Evolutionary conservation across 2,113 vertebrate genomes (phyloP), one percentile per base, ranked within the genome.

Genomic region (Catharus minimus): DNA sequence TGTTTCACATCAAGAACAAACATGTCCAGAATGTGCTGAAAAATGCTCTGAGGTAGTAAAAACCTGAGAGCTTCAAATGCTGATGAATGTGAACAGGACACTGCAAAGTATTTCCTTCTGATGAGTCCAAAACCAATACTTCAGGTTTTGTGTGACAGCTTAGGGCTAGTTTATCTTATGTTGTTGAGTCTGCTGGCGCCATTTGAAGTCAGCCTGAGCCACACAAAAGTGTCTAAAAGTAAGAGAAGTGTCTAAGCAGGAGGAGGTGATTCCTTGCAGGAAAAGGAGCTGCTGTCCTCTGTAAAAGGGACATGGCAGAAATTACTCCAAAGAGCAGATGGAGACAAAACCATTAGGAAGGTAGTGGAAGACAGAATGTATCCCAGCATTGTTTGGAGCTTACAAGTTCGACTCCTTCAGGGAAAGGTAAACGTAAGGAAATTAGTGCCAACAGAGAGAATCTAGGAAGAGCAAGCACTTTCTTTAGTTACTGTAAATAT

Each of bases 51-150:
- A 64, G 28, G 28, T 52, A 88, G 32, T 82, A 53, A 72, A 94
- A 89, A 82, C 82, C 36, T 7, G 24, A 77, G 33, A 84, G 15
- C n/a, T 46, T 28, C 76, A 86, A 82, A 66, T 67, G 71, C 73
- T 94, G 91, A 93, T 86, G 82, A 53, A 78, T 95, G 76, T 64
- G 74, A 96, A 95, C 57, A 92, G 92, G 75, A 86, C 81, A 81
- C 74, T 86, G 36, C 73, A 77, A 94, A 94, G 79, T 85, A 84
- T 96, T 95, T 95, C 77, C 86, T 97, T 91, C n/a, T 88, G 69
- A 91, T 75, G 74, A 92, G 71, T 95, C 82, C 80, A 90, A 94
- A 95, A 32, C 81, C 33, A 88, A 82, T 92, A 86, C 53, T 94
- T 95, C 47, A 74, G 67, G 83, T 88, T 77, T 86, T 17, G 17